A percentile compares a stretch with the other conserved stretches of the same genome.
Evolutionary conservation across 2,888 invertebrate species (phyloP).

Genomic region (Thymelicus sylvestris): DNA sequence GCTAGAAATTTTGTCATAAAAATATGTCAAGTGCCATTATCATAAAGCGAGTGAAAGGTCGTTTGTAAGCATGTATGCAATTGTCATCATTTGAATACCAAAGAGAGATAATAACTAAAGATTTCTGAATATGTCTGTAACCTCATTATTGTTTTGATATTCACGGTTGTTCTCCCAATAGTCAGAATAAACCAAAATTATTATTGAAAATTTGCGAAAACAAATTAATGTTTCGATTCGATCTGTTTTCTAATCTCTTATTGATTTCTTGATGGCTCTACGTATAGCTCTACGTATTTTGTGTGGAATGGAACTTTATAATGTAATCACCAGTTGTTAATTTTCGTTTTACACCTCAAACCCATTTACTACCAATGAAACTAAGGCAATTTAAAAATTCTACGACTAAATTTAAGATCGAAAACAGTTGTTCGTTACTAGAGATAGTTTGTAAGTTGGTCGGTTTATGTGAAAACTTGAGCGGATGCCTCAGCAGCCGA

Average conservation of each 20-base stretch:
- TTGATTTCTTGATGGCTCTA: too few species aligned
- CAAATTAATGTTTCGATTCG: too few species aligned
- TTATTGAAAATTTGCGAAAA: background rate
- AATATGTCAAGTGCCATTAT: constrained; percentile 19
- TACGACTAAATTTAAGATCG: constrained; percentile 66
- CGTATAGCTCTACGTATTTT: too few species aligned
- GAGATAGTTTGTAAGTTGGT: constrained; percentile 68
- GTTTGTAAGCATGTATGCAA: constrained; percentile 19
- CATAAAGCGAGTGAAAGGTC: constrained; percentile 16
- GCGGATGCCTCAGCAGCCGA: constrained; percentile 63
- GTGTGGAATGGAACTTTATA: too few species aligned
- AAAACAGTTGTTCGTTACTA: constrained; percentile 71
- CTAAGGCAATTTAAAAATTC: constrained; percentile 21
- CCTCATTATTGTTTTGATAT: background rate
- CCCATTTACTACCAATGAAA: background rate
- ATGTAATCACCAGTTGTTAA: too few species aligned
- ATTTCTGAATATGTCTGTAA: background rate
- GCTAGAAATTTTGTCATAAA: constrained; percentile 17
- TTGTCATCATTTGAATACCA: constrained; percentile 19
- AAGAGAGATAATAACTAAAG: constrained; percentile 10
- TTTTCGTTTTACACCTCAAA: too few species aligned
- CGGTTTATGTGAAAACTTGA: constrained; percentile 80
- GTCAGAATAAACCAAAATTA: background rate
- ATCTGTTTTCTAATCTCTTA: too few species aligned
- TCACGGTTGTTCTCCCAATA: too few species aligned